A percentile compares a stretch with the other conserved stretches of the same genome.
Conservation (phyloP, 2,797 vertebrate genomes). For the Heteromormyrus szaboi region DNA sequence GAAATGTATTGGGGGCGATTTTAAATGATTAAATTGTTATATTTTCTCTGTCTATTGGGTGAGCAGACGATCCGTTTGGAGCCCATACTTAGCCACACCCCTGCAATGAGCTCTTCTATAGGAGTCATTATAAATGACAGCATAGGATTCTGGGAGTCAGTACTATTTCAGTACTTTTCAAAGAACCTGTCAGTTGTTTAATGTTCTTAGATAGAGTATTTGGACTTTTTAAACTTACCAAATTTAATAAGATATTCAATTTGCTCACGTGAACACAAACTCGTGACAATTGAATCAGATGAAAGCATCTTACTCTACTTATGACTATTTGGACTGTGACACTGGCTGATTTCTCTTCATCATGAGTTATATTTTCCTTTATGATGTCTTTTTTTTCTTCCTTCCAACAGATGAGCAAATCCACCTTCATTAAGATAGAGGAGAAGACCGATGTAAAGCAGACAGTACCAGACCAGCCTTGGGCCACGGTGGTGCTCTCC, state of each 20-base stretch:
- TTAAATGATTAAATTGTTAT: neutral
- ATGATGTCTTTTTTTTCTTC: neutral
- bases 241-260: neutral
- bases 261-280: neutral
- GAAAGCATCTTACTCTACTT: neutral
- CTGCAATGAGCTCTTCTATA: neutral
- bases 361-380: neutral
- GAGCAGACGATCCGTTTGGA: neutral
- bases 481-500: constrained; percentile 84
- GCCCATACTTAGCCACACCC: neutral
- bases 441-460: constrained; percentile 86
- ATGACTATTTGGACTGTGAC: too few species aligned
- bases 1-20: neutral
- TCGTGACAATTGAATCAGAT: neutral
- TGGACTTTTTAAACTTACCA: neutral
- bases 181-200: neutral
- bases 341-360: neutral
- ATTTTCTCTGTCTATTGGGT: neutral
- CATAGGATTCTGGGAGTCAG: neutral
- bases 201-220: neutral
- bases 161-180: neutral
- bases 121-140: neutral
- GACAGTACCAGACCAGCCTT: constrained; percentile 63
- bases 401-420: constrained; percentile 68
- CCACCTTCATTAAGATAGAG: constrained; percentile 77